Evolutionary conservation across 92 coral and sea anemone species (phyloP), one percentile per base, ranked within the genome.

Genomic region (Porites lobata): DNA sequence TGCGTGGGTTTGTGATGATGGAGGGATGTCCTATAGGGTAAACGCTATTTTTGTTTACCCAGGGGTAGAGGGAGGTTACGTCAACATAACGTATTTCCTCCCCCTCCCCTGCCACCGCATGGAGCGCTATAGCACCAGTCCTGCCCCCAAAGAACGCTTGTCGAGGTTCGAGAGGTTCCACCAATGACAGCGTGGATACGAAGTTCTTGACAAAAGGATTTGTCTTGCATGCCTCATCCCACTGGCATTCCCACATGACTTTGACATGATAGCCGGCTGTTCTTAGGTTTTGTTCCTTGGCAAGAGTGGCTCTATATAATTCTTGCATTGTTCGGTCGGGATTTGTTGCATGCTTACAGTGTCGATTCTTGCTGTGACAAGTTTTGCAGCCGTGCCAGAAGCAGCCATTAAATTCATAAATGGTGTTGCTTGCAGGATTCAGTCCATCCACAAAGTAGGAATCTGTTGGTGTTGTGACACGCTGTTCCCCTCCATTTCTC

Each of bases 101-200:
- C 0, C 50, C 84, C 11, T 47, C 21, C 3, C 3, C 1, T 63
- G 18, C 4, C 11, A n/a, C 58, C 3, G 8, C 9, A 9, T 61
- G 18, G 0, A 78, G 19, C 0, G 5, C 11, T 1, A 54, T 7
- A 0, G 50, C 73, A 1, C 22, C 52, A 6, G 73, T 79, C 3
- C 50, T 11, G 1, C 83, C 84, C 1, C 84, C 73, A 20, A 64
- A 79, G 59, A 79, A 79, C 0, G 84, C 63, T 2, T 50, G 43
- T 3, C 84, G 61, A 0, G 84, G 84, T 9, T 21, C 4, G 13
- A 79, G 21, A 1, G 50, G 50, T 26, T 68, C 29, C 29, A 26
- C 29, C 29, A 54, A 6, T 62, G 20, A 0, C 11, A 74, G 52
- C 2, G 3, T 1, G 2, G 9, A 11, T 1, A 71, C 1, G 29